These are phyloP conservation scores for Oncorhynchus nerka DNA, from an alignment of 2,113 vertebrate species.

Conservation along the genomic window DNA sequence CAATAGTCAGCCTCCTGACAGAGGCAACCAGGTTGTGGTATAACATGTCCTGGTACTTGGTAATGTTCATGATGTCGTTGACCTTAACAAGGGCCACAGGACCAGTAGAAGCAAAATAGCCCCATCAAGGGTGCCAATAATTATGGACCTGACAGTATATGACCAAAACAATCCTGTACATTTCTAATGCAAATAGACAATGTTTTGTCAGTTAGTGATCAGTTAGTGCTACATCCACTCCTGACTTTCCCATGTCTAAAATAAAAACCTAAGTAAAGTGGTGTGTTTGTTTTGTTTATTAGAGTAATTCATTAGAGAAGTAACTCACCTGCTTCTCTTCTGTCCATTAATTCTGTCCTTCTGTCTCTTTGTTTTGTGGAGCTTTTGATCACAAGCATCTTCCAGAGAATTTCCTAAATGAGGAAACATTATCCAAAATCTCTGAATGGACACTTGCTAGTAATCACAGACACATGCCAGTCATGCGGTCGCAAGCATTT, in stretches of 20 bases:
- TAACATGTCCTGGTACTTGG: no score
- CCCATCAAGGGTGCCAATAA: no score
- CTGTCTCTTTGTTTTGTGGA: slow-evolving; percentile 5
- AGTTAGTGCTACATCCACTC: not conserved
- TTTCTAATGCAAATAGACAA: not conserved
- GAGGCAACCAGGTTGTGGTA: no score
- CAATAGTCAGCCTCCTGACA: no score
- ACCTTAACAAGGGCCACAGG: no score
- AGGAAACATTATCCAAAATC: slow-evolving; percentile 8
- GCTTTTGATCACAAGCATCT: not conserved
- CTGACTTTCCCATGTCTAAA: not conserved
- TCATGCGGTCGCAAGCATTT: slow-evolving; percentile 7
- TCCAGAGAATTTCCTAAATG: slow-evolving; percentile 19
- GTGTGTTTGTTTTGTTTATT: not conserved
- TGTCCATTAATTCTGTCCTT: slow-evolving; percentile 10
- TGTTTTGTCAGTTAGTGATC: no score
- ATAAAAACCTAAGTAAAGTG: not conserved
- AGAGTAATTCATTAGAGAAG: not conserved
- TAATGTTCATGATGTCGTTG: no score
- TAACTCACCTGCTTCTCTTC: slow-evolving; percentile 31
- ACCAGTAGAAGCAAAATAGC: no score
- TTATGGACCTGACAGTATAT: no score
- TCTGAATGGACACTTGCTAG: not conserved
- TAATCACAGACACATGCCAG: slow-evolving; percentile 8
- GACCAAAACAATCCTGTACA: not conserved